A percentile compares a stretch with the other conserved stretches of the same genome.
Conservation (phyloP, 2,797 vertebrate species). For the Anguilla obscura region DNA sequence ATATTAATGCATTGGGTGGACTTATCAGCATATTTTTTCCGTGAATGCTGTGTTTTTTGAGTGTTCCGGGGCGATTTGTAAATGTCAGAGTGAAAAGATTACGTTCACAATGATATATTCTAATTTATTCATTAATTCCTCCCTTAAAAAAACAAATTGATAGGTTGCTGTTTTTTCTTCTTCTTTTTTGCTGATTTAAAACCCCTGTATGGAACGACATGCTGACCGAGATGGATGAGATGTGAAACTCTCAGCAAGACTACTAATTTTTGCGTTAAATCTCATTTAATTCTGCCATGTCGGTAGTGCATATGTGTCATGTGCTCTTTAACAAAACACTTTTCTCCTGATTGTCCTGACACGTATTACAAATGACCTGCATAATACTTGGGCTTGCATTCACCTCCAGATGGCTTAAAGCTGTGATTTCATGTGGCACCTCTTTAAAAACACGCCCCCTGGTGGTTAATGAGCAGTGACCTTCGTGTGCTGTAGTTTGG, state of each 20-base stretch:
- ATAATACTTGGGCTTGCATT: neutral
- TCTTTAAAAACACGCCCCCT: constrained; percentile 3
- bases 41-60: neutral
- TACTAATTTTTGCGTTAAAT: neutral
- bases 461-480: neutral
- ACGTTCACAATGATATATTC: neutral
- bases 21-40: neutral
- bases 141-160: neutral
- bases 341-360: neutral
- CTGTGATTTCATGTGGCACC: neutral
- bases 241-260: neutral
- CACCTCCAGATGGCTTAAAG: neutral
- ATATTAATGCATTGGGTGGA: neutral
- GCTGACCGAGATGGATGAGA: neutral
- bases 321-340: neutral
- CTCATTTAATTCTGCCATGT: neutral
- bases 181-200: neutral
- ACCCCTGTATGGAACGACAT: neutral
- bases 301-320: neutral
- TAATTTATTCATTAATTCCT: constrained; percentile 8
- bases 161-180: neutral
- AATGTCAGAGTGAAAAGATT: neutral
- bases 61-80: neutral
- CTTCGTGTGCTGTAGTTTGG: neutral
- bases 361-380: neutral